Evolutionary conservation across 2,888 invertebrate genomes (phyloP).

Genomic region (Cryptus viduatorius): DNA sequence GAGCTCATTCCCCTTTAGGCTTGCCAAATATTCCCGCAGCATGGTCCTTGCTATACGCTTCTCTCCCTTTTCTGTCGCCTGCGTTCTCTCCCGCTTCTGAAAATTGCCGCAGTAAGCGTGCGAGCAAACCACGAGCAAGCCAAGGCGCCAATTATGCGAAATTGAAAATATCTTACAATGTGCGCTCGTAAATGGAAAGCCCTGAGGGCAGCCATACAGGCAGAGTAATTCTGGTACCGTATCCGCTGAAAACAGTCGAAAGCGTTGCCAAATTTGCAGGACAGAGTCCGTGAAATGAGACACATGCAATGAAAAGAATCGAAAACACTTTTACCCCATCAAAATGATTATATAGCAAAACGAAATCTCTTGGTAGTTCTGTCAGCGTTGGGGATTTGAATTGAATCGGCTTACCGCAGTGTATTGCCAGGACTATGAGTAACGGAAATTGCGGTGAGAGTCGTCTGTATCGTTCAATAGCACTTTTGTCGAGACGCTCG

Average conservation of each 20-base stretch:
- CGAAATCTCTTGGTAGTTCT: neutral
- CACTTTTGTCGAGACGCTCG: neutral
- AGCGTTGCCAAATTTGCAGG: constrained; percentile 22
- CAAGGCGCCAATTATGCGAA: constrained; percentile 75
- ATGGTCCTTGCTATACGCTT: constrained; percentile 13
- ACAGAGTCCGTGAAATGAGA: constrained; percentile 24
- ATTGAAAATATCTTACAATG: constrained; percentile 77
- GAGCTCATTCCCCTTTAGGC: constrained; percentile 42
- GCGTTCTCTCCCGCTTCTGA: constrained; percentile 40
- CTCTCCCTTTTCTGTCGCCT: constrained; percentile 28
- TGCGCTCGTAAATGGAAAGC: constrained; percentile 69
- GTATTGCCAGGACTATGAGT: neutral
- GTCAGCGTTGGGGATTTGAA: neutral
- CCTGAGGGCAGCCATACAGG: constrained; percentile 20
- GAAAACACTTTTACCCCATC: constrained; percentile 15
- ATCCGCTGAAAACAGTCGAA: constrained; percentile 34
- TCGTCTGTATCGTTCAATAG: neutral
- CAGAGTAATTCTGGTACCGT: constrained; percentile 25
- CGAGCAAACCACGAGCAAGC: constrained; percentile 57
- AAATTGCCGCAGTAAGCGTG: constrained; percentile 54
- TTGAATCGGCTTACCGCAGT: neutral
- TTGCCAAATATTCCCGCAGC: constrained; percentile 15
- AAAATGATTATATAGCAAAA: neutral
- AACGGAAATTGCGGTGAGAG: neutral
- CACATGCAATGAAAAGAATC: constrained; percentile 37